Base-by-base conservation (phyloP, 2,888 invertebrate species). In the Pachliopta kotzebuea region DNA sequence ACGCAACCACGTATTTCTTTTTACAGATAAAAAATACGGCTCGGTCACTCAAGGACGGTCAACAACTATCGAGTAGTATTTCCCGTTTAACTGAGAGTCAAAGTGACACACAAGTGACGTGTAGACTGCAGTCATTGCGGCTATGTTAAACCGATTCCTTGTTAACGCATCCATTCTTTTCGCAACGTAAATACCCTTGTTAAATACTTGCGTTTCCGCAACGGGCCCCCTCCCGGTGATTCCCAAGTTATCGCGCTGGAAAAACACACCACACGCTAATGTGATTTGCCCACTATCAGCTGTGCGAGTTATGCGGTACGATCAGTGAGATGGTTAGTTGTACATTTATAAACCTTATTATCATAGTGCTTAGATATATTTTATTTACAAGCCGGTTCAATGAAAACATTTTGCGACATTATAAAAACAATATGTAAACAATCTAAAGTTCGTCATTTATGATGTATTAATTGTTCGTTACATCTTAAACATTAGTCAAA, bases 11-110 rank as follows among this genome's bases (percentile, higher is more conserved):
- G 84, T 85, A 80, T 80, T 83, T 84, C 83, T 84, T 88, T 84
- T 81, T 80, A 82, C 79, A 79, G 85, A 88, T 86, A 88, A 90
- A 88, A 88, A 87, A 85, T 83, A 83, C 84, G 86, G 86, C 86
- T 80, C 88, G 88, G 88, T 88, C 86, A 85, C 78, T 84, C 88
- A 90, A 90, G 90, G 90, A 90, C 90, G 86, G 78, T 76, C 77
- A 78, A 75, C 78, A 76, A 80, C 80, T 82, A 83, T 78, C 79
- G 77, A 83, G 79, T 80, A 79, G 83, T 84, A 83, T 85, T 88
- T 87, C 88, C 88, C 87, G 86, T 85, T 86, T 79, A 72, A 79
- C 74, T 71, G 77, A 75, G 77, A 78, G 77, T 72, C 77, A 79
- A 80, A 79, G 74, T 76, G 76, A 76, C 76, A 74, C 73, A 74